phyloP scores from a whole-genome alignment of 2,888 invertebrate species.

The Leucoma salicis region DNA sequence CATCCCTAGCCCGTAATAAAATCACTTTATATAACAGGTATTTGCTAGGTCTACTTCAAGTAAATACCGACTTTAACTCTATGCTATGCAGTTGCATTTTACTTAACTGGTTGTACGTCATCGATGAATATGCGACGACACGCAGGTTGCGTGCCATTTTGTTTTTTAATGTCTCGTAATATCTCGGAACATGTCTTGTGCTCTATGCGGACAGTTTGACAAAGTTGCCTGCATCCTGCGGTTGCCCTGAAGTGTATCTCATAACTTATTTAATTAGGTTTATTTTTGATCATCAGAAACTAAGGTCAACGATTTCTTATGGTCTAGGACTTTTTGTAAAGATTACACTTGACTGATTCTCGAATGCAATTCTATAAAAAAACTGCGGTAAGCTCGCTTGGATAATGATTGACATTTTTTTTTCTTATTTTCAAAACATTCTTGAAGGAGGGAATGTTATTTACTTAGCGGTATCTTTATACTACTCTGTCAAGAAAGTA shows the following conservation, averaged over 20 bases:
- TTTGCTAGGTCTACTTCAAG: constrained; percentile 20
- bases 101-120: constrained; percentile 15
- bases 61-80: constrained; percentile 22
- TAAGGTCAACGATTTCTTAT: constrained; percentile 30
- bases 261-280: neutral
- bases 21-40: constrained; percentile 50
- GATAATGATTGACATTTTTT: constrained; percentile 30
- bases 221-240: constrained; percentile 30
- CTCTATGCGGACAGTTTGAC: constrained; percentile 54
- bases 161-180: constrained; percentile 47
- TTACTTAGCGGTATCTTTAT: constrained; percentile 10
- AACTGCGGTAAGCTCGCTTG: constrained; percentile 23
- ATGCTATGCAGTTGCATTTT: constrained; percentile 27
- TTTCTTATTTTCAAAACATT: constrained; percentile 17
- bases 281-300: neutral
- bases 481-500: too few relatives aligned
- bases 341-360: constrained; percentile 37
- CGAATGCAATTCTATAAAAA: constrained; percentile 32
- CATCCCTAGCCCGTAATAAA: constrained; percentile 53
- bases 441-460: constrained; percentile 15
- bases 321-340: constrained; percentile 27
- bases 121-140: constrained; percentile 50
- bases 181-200: constrained; percentile 59
- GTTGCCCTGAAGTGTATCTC: constrained; percentile 15
- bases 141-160: constrained; percentile 47